Percentiles rank a stretch among this genome's conserved stretches.
phyloP scores from a whole-genome alignment of 2,888 invertebrate genomes.

The Trissolcus japonicus region DNA sequence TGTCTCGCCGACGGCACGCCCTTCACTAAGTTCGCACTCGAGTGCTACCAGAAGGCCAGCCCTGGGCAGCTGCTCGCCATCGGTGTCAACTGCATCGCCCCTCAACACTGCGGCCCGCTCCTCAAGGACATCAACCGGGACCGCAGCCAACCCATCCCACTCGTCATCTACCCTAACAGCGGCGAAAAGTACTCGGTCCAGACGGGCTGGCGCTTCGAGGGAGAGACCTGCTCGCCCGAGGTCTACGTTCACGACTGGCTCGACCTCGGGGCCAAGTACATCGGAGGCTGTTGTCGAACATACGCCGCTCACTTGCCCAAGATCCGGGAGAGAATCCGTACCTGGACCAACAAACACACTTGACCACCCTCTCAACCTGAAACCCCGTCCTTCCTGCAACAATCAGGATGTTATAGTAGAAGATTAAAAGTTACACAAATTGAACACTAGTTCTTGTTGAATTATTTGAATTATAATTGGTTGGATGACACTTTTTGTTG shows the following conservation, averaged over 20 bases:
- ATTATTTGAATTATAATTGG: too few species aligned
- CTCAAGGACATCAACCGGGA: conserved; percentile 79
- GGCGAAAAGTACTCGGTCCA: conserved; percentile 87
- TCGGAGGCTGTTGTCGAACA: conserved; percentile 95
- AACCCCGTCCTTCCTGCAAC: too few species aligned
- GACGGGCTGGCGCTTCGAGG: conserved; percentile 78
- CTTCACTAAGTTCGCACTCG: conserved; percentile 84
- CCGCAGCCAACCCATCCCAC: conserved; percentile 79
- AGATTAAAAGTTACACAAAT: too few species aligned
- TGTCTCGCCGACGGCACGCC: conserved; percentile 87
- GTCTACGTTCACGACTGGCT: conserved; percentile 88
- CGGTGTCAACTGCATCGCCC: conserved; percentile 92
- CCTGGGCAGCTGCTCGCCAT: conserved; percentile 88
- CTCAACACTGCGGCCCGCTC: conserved; percentile 81
- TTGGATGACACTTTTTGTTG: too few species aligned
- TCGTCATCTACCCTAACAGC: conserved; percentile 95
- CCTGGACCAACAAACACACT: conserved; percentile 14
- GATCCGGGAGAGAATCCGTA: conserved; percentile 81
- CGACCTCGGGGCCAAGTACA: conserved; percentile 86
- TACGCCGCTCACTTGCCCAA: conserved; percentile 87
- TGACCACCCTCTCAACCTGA: too few species aligned
- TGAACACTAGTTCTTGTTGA: too few species aligned
- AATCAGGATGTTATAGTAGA: too few species aligned
- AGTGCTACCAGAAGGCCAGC: conserved; percentile 79
- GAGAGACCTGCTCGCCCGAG: conserved; percentile 84